phyloP scores from a whole-genome alignment of 2,113 vertebrate genomes.

The Candoia aspera region DNA sequence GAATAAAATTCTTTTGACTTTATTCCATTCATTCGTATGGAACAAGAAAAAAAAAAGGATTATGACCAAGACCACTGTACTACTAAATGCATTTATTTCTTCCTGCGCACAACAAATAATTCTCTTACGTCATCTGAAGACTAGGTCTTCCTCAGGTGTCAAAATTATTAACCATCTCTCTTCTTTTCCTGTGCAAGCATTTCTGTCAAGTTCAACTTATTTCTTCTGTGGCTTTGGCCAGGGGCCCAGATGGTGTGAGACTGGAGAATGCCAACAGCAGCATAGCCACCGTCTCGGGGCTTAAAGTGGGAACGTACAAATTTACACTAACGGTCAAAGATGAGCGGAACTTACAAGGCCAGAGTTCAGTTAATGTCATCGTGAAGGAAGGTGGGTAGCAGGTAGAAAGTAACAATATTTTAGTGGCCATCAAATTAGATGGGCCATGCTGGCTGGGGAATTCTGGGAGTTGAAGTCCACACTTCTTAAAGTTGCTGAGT shows the following conservation, averaged over 20 bases:
- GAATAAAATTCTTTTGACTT: neutral
- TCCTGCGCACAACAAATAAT: neutral
- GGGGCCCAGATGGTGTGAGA: conserved; percentile 90
- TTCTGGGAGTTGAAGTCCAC: neutral
- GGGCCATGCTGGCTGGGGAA: neutral
- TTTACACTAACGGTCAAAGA: conserved; percentile 94
- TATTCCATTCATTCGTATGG: neutral
- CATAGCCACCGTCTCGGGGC: conserved; percentile 87
- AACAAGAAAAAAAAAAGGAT: neutral
- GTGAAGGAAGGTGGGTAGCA: conserved; percentile 86
- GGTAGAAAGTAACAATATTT: neutral
- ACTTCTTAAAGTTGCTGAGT: neutral
- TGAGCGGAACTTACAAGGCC: conserved; percentile 87
- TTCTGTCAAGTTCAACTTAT: neutral
- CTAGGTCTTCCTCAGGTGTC: neutral
- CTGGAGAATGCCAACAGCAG: conserved; percentile 89
- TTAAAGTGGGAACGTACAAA: conserved; percentile 87
- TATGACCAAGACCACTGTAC: neutral
- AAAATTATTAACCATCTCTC: neutral
- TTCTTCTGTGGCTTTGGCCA: conserved; percentile 62
- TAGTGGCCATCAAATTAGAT: neutral
- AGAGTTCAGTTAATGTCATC: conserved; percentile 87
- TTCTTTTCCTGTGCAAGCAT: neutral
- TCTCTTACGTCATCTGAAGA: neutral
- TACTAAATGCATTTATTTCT: neutral